Evolutionary conservation across 23 tunicate genomes (phyloP).

Genomic region (Oikopleura vanhoeffeni): DNA sequence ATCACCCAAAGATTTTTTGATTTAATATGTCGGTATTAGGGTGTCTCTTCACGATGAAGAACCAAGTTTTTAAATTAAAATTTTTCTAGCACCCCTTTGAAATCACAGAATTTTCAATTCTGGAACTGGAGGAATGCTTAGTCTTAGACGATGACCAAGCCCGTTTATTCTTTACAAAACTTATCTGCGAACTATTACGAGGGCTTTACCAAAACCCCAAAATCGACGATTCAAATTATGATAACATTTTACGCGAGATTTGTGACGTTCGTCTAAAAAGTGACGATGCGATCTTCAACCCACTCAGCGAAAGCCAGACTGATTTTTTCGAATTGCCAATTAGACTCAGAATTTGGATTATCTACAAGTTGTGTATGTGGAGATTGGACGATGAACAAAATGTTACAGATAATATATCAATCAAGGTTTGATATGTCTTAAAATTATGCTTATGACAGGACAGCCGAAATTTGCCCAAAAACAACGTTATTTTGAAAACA

Average conservation of each 20-base stretch:
- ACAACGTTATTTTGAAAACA: too few relatives aligned
- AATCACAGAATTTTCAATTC: neutral
- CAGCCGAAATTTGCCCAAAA: neutral
- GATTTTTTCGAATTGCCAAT: neutral
- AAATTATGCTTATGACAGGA: too few relatives aligned
- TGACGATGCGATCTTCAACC: neutral
- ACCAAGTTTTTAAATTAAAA: too few relatives aligned
- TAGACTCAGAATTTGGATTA: neutral
- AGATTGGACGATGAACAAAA: neutral
- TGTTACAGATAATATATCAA: neutral
- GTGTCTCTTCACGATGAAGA: too few relatives aligned
- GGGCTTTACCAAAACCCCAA: conserved; percentile 8
- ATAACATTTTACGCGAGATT: neutral
- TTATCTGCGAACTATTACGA: neutral
- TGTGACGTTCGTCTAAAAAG: neutral
- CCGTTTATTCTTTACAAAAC: neutral
- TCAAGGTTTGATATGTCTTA: too few relatives aligned
- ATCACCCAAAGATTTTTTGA: too few relatives aligned
- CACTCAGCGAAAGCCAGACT: neutral
- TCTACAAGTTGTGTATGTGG: neutral
- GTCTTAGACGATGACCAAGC: neutral
- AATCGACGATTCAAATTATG: neutral
- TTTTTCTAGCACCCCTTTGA: conserved; percentile 7
- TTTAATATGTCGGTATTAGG: too few relatives aligned
- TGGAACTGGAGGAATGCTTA: neutral